Evolutionary conservation across 2,113 vertebrate genomes (phyloP), one percentile per base, ranked within the genome.

Genomic region (Oncorhynchus masou): DNA sequence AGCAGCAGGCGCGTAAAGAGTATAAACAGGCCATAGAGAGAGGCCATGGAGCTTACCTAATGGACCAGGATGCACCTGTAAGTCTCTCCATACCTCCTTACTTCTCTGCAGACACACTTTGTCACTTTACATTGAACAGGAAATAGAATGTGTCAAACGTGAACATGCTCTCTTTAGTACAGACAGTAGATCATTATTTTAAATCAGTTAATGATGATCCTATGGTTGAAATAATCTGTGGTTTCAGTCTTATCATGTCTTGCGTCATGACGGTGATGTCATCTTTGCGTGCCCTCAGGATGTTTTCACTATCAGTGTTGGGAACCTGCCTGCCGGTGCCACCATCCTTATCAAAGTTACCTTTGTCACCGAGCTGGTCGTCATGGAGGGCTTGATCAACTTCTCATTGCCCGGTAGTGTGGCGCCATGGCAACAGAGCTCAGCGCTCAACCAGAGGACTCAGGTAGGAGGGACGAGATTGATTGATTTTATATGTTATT

Each of bases 311-410:
- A 94, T 97, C 79, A 96, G 95, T 27, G 92, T 97, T 75, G 96
- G 96, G 13, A 97, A 96, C 76, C 89, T 97, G 74, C 92, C 95
- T 0, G 86, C 95, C 1, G 87, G 86, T 7, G 93, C 95, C 0
- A 93, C 90, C 1, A 95, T 96, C 73, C 90, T 97, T 71, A 95
- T 98, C 79, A 97, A 96, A 88, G 92, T 97, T 16, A 96, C 94
- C 70, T 96, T 93, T 5, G 91, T 97, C 85, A 94, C 92, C 0
- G 96, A 97, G 82, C 93, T 96, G 81, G 85, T 89, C 15, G 79
- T 94, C 39, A 81, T 80, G 13, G 86, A 87, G 0, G 83, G 88
- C 1, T 71, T 25, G 0, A 79, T 94, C 1, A 13, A 89, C 70
- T 97, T 98, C 88, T 90, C 90, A 20, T 84, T 97, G 80, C 94